These are phyloP conservation scores for Anoplophora glabripennis DNA, from an alignment of 1,140 invertebrate species.

Conservation along the genomic window DNA sequence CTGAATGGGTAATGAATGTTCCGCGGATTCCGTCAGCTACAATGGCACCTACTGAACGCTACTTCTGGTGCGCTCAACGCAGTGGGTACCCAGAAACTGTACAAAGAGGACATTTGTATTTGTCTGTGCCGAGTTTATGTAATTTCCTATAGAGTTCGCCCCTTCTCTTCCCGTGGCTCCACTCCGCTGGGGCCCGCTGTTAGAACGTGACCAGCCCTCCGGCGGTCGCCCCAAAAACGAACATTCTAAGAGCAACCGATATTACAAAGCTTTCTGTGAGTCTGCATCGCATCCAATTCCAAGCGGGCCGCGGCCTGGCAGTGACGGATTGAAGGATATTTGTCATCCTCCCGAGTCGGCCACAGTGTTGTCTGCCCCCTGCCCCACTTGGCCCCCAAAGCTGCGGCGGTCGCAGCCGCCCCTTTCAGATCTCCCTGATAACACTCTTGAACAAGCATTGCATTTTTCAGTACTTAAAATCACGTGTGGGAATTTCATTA, in stretches of 20 bases:
- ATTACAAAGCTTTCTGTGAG: slow-evolving; percentile 52
- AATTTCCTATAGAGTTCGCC: slow-evolving; percentile 51
- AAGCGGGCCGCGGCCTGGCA: slow-evolving; percentile 47
- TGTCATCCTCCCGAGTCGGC: slow-evolving; percentile 49
- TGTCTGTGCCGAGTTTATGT: slow-evolving; percentile 52
- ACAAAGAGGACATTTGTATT: slow-evolving; percentile 52
- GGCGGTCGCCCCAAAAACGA: slow-evolving; percentile 7
- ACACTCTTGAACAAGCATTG: slow-evolving; percentile 41
- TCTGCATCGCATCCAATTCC: slow-evolving; percentile 52
- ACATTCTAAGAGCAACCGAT: slow-evolving; percentile 44
- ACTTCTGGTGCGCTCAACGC: slow-evolving; percentile 42
- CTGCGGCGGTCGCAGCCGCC: slow-evolving; percentile 20
- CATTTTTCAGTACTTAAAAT: slow-evolving; percentile 42
- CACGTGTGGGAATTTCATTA: slow-evolving; percentile 35
- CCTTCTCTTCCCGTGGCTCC: slow-evolving; percentile 34
- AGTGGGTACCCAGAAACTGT: slow-evolving; percentile 48
- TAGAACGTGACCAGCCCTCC: slow-evolving; percentile 39
- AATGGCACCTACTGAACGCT: slow-evolving; percentile 44
- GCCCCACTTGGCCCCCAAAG: slow-evolving; percentile 25
- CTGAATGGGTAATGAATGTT: slow-evolving; percentile 50
- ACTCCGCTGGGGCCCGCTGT: slow-evolving; percentile 32
- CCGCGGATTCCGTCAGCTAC: slow-evolving; percentile 45
- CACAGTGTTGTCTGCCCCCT: slow-evolving; percentile 43
- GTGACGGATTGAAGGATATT: slow-evolving; percentile 51
- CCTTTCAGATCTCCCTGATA: slow-evolving; percentile 34